Evolutionary conservation across 2,888 invertebrate genomes (phyloP).

Genomic region (Craniophora ligustri): DNA sequence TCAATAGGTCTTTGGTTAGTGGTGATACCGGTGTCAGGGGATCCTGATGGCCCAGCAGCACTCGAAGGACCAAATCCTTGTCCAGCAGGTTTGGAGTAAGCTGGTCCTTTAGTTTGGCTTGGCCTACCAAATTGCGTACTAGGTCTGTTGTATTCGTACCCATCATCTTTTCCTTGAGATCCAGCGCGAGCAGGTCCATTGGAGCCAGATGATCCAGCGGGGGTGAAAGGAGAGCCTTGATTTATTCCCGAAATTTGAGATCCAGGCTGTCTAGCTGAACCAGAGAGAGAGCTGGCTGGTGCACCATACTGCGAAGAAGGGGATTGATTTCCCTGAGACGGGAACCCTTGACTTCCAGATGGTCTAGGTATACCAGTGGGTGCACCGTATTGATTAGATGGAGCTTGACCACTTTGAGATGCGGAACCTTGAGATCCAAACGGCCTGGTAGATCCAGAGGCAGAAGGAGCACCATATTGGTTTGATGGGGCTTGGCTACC

Average conservation of each 20-base stretch:
- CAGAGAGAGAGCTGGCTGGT: slow-evolving; percentile 2
- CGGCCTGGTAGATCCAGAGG: slow-evolving; percentile 26
- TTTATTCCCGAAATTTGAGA: slow-evolving; percentile 41
- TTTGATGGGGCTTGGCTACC: slow-evolving; percentile 2
- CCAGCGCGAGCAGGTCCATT: slow-evolving; percentile 16
- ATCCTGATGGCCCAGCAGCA: slow-evolving; percentile 13
- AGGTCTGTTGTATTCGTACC: slow-evolving; percentile 62
- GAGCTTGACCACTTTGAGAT: slow-evolving; percentile 1
- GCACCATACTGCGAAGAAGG: slow-evolving; percentile 18
- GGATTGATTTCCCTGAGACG: slow-evolving; percentile 36
- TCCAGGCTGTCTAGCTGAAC: slow-evolving; percentile 6
- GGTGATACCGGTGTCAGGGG: slow-evolving; percentile 8
- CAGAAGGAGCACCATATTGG: slow-evolving; percentile 3
- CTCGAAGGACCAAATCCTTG: slow-evolving; percentile 30
- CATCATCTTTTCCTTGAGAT: slow-evolving; percentile 47
- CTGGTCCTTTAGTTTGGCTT: slow-evolving; percentile 15
- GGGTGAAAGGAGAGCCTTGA: slow-evolving; percentile 46
- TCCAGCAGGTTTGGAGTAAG: slow-evolving; percentile 22
- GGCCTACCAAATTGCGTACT: slow-evolving; percentile 41
- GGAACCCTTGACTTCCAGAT: slow-evolving; percentile 27
- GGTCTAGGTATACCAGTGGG: slow-evolving; percentile 9
- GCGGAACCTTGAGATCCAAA: slow-evolving; percentile 24
- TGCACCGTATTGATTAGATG: slow-evolving; percentile 14
- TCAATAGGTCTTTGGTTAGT: slow-evolving; percentile 14
- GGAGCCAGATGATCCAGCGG: slow-evolving; percentile 11